Conservation (phyloP, 2,113 vertebrate species). For the Cochlearius cochlearius region DNA sequence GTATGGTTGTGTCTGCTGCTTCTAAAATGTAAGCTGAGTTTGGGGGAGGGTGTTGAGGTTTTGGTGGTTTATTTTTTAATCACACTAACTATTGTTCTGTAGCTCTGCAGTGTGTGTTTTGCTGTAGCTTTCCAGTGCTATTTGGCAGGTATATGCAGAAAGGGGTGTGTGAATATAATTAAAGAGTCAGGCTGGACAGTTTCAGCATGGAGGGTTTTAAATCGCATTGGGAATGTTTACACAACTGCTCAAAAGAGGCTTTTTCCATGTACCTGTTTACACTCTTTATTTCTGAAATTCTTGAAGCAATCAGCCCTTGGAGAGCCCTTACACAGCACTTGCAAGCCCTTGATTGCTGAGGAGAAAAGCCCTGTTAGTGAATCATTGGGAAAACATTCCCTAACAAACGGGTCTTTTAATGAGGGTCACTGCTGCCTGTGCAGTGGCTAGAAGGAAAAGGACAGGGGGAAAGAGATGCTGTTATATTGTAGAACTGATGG, state of each 20-base stretch:
- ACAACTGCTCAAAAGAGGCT: constrained; percentile 80
- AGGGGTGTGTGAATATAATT: constrained; percentile 4
- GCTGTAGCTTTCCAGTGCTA: fast-evolving
- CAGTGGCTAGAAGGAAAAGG: constrained; percentile 18
- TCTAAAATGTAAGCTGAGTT: neutral
- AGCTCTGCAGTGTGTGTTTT: neutral
- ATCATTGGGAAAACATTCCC: constrained; percentile 83
- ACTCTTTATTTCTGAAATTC: constrained; percentile 82
- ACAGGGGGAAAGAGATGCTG: neutral
- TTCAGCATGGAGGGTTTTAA: constrained; percentile 56
- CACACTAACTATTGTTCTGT: fast-evolving
- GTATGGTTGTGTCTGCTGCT: neutral
- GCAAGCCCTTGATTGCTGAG: constrained; percentile 76
- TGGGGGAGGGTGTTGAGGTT: neutral
- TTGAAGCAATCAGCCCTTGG: constrained; percentile 77
- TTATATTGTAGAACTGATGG: constrained; percentile 52
- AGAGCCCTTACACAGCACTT: constrained; percentile 81
- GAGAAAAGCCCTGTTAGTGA: constrained; percentile 73
- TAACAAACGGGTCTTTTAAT: constrained; percentile 82
- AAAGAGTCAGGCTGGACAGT: constrained; percentile 52
- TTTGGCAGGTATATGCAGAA: neutral
- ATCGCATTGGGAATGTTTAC: constrained; percentile 70
- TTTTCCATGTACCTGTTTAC: constrained; percentile 89
- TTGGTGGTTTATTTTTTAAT: neutral
- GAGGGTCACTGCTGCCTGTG: constrained; percentile 75